Evolutionary conservation across 2,113 vertebrate species (phyloP).

Genomic region (Leucopternis melanops): DNA sequence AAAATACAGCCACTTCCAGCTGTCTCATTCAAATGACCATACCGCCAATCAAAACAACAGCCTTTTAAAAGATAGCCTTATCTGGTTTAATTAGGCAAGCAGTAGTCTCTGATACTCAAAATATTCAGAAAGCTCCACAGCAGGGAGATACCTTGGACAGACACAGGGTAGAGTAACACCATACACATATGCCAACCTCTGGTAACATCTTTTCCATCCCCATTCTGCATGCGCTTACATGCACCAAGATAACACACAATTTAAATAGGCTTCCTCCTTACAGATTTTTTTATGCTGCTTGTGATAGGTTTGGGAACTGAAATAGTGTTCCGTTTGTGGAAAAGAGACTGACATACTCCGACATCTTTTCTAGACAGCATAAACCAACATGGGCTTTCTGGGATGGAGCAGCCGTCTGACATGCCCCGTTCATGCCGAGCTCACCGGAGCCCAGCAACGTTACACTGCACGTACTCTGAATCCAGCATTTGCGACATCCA

Average conservation of each 20-base stretch:
- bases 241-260: neutral
- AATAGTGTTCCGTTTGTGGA: neutral
- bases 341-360: neutral
- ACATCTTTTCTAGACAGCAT: neutral
- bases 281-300: neutral
- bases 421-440: fast-evolving
- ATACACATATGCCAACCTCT: fast-evolving
- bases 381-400: neutral
- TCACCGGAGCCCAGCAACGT: fast-evolving
- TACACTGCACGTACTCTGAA: no score
- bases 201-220: neutral
- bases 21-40: neutral
- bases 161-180: fast-evolving
- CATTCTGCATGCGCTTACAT: fast-evolving
- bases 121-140: no score
- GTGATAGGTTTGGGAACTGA: neutral
- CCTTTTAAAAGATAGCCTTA: neutral
- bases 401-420: neutral
- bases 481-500: no score
- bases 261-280: neutral
- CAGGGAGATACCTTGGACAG: neutral
- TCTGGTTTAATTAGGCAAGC: neutral
- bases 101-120: neutral
- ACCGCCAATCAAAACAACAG: neutral
- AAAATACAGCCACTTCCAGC: neutral